Evolutionary conservation across 2,797 vertebrate genomes (phyloP), one percentile per base, ranked within the genome.

Genomic region (Mustela erminea): DNA sequence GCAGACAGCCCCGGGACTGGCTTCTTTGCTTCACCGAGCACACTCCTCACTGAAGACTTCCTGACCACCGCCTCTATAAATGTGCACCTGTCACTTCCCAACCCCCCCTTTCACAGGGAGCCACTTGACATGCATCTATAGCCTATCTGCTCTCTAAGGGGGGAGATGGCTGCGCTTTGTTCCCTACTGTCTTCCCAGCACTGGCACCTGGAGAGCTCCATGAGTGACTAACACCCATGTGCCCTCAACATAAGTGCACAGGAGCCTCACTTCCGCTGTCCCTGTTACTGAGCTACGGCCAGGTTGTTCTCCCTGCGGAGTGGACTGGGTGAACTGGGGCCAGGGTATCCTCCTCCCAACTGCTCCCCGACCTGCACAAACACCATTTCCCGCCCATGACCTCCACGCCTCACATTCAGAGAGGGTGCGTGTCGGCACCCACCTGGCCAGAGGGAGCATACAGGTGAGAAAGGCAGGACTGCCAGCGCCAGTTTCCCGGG

Each of bases 1-100:
- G 1, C 4, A 41, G 56, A 64, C 0, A 78, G 0, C 75, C 64
- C 8, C 12, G 0, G 0, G 29, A 23, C 72, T 20, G 43, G 9
- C n/a, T 38, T 18, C 85, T 56, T 52, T 6, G 4, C 29, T 60
- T 35, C 56, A 43, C 21, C 5, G 2, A 52, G 58, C 35, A 27
- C 68, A 17, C 29, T 85, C 29, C 75, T 29, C 14, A 3, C 10
- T 0, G 2, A 29, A 75, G 70, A 43, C 60, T 46, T 27, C 66
- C 32, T 1, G 32, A 72, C n/a, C 60, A 9, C 0, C 3, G 14
- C 72, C 17, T 38, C 38, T 80, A 17, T 80, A 20, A 75, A 84
- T n/a, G 3, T 4, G 14, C 46, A 35, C 32, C 68, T 18, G 7
- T 25, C 15, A 8, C 58, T 75, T 56, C 25, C 68, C n/a, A 29